Conservation (phyloP, 2,113 vertebrate species). For the Alethe castanea region DNA sequence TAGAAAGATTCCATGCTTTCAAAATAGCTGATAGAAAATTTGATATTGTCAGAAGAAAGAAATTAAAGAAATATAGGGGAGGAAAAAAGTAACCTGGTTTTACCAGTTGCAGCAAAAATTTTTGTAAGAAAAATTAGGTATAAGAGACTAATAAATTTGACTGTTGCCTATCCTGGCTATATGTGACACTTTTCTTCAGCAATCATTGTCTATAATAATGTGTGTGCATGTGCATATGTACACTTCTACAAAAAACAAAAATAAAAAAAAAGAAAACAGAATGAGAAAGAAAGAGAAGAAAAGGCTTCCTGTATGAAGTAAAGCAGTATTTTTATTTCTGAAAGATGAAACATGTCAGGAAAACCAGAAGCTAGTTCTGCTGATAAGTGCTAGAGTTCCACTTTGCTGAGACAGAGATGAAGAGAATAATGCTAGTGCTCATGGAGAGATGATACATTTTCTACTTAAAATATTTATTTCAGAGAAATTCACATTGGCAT, state of each 20-base stretch:
- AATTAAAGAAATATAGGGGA: conserved; percentile 5
- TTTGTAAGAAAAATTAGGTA: conserved; percentile 47
- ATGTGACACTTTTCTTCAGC: conserved; percentile 35
- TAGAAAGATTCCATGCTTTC: background rate
- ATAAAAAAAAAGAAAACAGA: rapidly evolving
- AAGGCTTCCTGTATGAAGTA: background rate
- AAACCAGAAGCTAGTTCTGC: background rate
- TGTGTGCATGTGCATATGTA: background rate
- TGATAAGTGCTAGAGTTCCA: background rate
- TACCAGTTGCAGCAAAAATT: conserved; percentile 28
- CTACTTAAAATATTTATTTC: background rate
- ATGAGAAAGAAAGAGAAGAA: rapidly evolving
- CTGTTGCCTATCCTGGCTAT: background rate
- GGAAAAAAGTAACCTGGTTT: background rate
- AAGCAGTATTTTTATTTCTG: background rate
- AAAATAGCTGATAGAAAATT: conserved; percentile 16
- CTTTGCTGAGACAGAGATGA: background rate
- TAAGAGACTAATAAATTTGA: conserved; percentile 22
- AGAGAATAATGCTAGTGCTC: background rate
- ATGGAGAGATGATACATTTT: background rate
- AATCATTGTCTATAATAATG: background rate
- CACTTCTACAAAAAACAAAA: background rate
- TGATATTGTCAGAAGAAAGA: conserved; percentile 34
- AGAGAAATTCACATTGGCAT: background rate
- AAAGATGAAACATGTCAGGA: background rate